Conservation (phyloP, 2,888 invertebrate species). For the Troilus luridus region DNA sequence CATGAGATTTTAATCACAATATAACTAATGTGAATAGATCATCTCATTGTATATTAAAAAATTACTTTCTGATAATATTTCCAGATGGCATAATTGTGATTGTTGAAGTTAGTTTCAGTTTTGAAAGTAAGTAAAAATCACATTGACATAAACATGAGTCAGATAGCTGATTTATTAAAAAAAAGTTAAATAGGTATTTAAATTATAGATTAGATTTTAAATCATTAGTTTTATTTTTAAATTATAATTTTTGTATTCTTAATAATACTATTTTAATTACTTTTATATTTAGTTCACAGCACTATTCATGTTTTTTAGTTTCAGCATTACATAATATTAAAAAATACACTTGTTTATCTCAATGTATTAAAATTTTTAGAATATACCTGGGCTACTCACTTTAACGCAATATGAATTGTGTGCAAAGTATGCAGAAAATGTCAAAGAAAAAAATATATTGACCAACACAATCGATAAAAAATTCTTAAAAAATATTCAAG, state of each 20-base stretch:
- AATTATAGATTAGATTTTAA: not conserved
- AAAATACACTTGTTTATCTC: not conserved
- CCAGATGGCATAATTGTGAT: not conserved
- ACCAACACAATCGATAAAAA: too few relatives aligned
- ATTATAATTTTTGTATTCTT: not conserved
- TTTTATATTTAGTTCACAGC: not conserved
- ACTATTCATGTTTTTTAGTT: not conserved
- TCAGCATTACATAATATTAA: not conserved
- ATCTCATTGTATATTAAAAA: not conserved
- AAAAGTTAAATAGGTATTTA: too few relatives aligned
- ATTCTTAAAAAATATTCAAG: too few relatives aligned
- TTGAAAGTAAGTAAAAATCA: not conserved
- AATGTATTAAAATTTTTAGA: not conserved
- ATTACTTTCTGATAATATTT: not conserved
- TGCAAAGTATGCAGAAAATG: not conserved
- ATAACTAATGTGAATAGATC: not conserved
- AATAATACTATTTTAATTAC: not conserved
- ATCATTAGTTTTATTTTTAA: not conserved
- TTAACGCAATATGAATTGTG: not conserved
- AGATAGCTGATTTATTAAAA: not conserved
- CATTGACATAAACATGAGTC: not conserved
- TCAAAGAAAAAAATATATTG: not conserved
- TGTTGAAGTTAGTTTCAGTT: not conserved
- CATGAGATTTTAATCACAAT: not conserved
- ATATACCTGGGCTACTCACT: not conserved